Base-by-base conservation (phyloP, 2,797 vertebrate species). In the Lophius americanus region DNA sequence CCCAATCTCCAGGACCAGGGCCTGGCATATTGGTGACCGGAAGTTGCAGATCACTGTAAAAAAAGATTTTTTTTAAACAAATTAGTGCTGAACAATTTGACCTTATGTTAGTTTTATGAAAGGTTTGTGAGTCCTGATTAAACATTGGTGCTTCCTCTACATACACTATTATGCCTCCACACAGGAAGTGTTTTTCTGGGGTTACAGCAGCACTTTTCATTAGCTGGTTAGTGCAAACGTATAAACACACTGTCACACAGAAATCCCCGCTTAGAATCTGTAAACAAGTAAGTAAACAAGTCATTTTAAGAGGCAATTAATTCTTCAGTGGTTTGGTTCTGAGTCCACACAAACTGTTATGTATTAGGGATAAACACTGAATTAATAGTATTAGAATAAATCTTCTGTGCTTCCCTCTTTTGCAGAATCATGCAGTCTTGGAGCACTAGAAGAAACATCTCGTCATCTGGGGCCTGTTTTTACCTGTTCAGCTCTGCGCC, bases 31-130 rank as follows among this genome's bases (percentile, higher is more conserved):
- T 60, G 96, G 86, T 78, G 95, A 97, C 74, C 96, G 95, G 93
- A 99, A 99, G 92, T 95, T 98, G 95, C 96, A 98, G 92, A 98
- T 96, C 89, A 98, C 98, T 95, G 86, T 42, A 55, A n/a, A 81
- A 39, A 35, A 52, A 68, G 9, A 79, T 38, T 9, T 23, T 23
- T 23, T 23, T 76, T 2, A 36, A 35, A 39, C 12, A 23, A 67
- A 46, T 53, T 13, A 51, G 12, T 9, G 4, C 13, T 52, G 13
- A 33, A 68, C 32, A 47, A 59, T 68, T 43, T 68, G 14, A 60
- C 47, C 37, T 48, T 5, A 23, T 23, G 23, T 23, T 23, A 23
- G 23, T 23, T 23, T 23, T 23, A 23, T 23, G 23, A 23, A 23
- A 66, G 57, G 11, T 38, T 9, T 46, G 46, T 73, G 66, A 54